phyloP scores from a whole-genome alignment of 1,140 invertebrate genomes.

The Lutraria rhynchaena region DNA sequence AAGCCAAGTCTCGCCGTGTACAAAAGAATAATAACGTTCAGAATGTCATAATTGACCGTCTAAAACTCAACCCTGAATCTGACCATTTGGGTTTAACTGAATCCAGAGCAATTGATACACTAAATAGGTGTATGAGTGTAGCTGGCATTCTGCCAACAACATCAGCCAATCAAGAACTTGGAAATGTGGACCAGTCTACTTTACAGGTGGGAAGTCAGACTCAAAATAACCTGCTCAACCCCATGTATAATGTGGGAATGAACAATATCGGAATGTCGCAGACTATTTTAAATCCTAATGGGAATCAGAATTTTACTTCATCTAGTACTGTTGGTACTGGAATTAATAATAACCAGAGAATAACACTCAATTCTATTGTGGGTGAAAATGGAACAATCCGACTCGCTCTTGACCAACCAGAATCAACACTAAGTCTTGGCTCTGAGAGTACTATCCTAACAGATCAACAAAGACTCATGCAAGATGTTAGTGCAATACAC shows the following conservation, averaged over 20 bases:
- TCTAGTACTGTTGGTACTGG: neutral
- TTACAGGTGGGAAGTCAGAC: constrained; percentile 2
- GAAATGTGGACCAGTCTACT: constrained; percentile 12
- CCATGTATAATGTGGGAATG: neutral
- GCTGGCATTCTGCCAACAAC: constrained; percentile 47
- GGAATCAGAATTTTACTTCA: constrained; percentile 3
- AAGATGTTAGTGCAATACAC: constrained; percentile 25
- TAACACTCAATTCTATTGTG: constrained; percentile 1
- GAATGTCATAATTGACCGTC: constrained; percentile 10
- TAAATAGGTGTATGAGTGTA: constrained; percentile 52
- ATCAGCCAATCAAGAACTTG: neutral
- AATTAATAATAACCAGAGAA: constrained; percentile 12
- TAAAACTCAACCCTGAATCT: neutral
- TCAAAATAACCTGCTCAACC: constrained; percentile 7
- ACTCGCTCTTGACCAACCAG: neutral
- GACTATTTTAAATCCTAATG: constrained; percentile 7
- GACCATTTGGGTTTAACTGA: neutral
- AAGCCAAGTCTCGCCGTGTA: neutral
- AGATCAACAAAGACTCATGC: constrained; percentile 46
- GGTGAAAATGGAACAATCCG: neutral
- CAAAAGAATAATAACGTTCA: neutral
- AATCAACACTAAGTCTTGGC: neutral
- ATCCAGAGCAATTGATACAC: constrained; percentile 14
- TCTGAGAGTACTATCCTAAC: constrained; percentile 2
- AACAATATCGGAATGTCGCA: neutral